Evolutionary conservation across 2,888 invertebrate genomes (phyloP), one percentile per base, ranked within the genome.

Genomic region (Ptychoptera contaminata): DNA sequence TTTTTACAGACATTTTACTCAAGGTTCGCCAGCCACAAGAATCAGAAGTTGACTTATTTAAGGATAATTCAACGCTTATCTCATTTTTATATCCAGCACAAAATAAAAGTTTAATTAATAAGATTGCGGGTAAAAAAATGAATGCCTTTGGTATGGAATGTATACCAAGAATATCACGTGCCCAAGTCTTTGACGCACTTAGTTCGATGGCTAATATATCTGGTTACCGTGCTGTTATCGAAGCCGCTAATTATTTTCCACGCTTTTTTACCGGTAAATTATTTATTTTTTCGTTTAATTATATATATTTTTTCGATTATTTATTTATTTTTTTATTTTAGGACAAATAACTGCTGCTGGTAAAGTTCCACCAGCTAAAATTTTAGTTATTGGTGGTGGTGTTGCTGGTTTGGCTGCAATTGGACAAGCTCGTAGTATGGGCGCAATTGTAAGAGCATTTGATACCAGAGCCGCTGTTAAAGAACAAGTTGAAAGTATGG

Each of bases 151-250:
- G 82, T 9, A 90, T 91, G 88, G 91, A 91, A 60, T 85, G 84
- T 60, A 74, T 91, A 52, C 91, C 90, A 1, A 73, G 91, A 42
- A 90, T 91, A 52, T 81, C 82, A 50, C 71, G 90, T 48, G 91
- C 91, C 15, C 90, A 91, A 67, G 86, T 86, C 1, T 91, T 87
- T 63, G 90, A 91, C 62, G 90, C 82, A 0, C 71, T 91, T 3
- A 86, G 85, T 58, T 90, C 90, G 1, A 91, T 91, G 91, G 87
- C 88, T 0, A 91, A 91, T 59, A 82, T 91, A 50, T 75, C 85
- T 23, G 87, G 90, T 5, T 91, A 91, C 65, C 74, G 88, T 42
- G 87, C 88, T 2, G 88, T 91, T 11, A 74, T 91, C 29, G 88
- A 90, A 67, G 88, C 90, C 8, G 84, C 90, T 1, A 85, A 86